A percentile compares a stretch with the other conserved stretches of the same genome.
Evolutionary conservation across 2,113 vertebrate species (phyloP).

Genomic region (cattle (Bos taurus)): ARS-UCD2.0 NC_037331.1:39872501-39873000

Average conservation of each 20-base stretch:
- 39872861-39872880: not conserved
- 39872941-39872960: not conserved
- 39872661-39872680: not conserved
- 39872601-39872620: not conserved
- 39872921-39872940: not conserved
- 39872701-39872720: not conserved
- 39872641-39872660: not conserved
- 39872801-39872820: not conserved
- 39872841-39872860: rapidly evolving
- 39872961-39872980: not conserved
- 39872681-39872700: not conserved
- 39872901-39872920: not conserved
- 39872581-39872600: not conserved
- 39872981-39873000: not conserved
- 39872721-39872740: not conserved
- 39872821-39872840: not conserved
- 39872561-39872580: not conserved
- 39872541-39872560: not conserved
- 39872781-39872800: not conserved
- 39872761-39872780: rapidly evolving
- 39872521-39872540: not conserved
- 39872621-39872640: not conserved
- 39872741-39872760: not conserved
- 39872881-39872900: not conserved
- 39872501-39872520: not conserved